These are phyloP conservation scores for Drosophila lacicola DNA, from an alignment of 2,888 invertebrate genomes.

Conservation along the genomic window DNA sequence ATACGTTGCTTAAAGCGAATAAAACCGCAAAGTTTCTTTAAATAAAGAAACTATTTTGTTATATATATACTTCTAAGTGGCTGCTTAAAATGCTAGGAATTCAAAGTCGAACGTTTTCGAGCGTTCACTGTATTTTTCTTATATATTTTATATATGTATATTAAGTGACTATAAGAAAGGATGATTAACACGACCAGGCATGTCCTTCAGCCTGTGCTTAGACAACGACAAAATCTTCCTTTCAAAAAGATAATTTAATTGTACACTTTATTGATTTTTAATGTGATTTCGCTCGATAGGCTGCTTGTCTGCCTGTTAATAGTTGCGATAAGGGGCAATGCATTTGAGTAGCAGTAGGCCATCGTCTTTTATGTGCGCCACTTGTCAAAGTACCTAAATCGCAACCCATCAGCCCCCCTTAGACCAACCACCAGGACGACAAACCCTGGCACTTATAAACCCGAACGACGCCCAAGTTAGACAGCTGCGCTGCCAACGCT, in stretches of 20 bases:
- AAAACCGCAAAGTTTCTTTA: too few relatives aligned
- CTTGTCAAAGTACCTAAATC: constrained; percentile 59
- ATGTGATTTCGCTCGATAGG: constrained; percentile 65
- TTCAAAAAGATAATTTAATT: constrained; percentile 68
- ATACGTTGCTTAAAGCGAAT: too few relatives aligned
- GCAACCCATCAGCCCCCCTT: background rate
- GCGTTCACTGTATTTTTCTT: too few relatives aligned
- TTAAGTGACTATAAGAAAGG: background rate
- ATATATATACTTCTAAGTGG: too few relatives aligned
- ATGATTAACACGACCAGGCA: constrained; percentile 6
- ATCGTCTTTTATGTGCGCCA: constrained; percentile 69
- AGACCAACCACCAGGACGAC: background rate
- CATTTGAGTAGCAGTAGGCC: constrained; percentile 42
- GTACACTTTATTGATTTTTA: constrained; percentile 79
- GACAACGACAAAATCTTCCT: constrained; percentile 35
- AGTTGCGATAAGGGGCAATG: constrained; percentile 66
- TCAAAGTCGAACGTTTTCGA: too few relatives aligned
- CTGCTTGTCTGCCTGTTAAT: constrained; percentile 66
- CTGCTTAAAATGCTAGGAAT: too few relatives aligned
- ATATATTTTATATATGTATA: background rate
- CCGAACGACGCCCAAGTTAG: constrained; percentile 17
- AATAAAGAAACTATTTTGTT: too few relatives aligned
- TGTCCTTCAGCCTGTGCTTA: constrained; percentile 12
- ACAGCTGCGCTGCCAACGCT: constrained; percentile 44
- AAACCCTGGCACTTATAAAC: constrained; percentile 4